These are phyloP conservation scores for Columba guinea DNA, from an alignment of 2,797 vertebrate species.

Conservation along the genomic window DNA sequence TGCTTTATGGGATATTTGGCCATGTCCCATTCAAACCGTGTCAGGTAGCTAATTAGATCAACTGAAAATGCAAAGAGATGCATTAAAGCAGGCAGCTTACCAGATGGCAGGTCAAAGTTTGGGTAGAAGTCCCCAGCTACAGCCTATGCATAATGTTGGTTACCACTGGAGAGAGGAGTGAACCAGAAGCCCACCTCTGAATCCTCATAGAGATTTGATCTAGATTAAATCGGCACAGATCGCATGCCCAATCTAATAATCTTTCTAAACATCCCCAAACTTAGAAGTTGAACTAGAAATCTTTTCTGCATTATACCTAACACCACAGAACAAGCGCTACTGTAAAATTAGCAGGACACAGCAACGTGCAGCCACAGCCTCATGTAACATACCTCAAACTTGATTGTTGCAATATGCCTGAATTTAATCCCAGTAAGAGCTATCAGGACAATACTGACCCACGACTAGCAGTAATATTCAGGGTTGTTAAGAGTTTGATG, in stretches of 20 bases:
- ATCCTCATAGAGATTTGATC: background rate
- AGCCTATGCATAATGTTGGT: background rate
- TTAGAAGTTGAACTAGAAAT: background rate
- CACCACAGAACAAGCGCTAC: background rate
- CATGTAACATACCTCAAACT: background rate
- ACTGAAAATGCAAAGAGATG: conserved; percentile 78
- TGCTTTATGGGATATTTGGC: conserved; percentile 91
- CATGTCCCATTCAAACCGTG: conserved; percentile 96
- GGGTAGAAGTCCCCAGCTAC: background rate
- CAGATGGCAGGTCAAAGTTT: background rate
- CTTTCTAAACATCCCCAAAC: background rate
- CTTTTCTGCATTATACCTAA: background rate
- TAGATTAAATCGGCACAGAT: background rate
- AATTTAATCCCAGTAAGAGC: background rate
- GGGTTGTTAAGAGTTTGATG: background rate
- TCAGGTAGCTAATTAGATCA: conserved; percentile 88
- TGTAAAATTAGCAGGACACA: background rate
- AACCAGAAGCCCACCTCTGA: background rate
- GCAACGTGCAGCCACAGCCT: background rate
- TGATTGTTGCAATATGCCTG: background rate
- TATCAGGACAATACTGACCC: background rate
- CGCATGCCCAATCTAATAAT: background rate
- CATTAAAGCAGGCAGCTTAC: background rate
- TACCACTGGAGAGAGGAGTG: background rate
- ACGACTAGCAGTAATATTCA: background rate